Percentiles rank a stretch among this genome's conserved stretches.
Evolutionary conservation across 2,113 vertebrate species (phyloP).

Genomic region (Nothobranchius kuhntae): DNA sequence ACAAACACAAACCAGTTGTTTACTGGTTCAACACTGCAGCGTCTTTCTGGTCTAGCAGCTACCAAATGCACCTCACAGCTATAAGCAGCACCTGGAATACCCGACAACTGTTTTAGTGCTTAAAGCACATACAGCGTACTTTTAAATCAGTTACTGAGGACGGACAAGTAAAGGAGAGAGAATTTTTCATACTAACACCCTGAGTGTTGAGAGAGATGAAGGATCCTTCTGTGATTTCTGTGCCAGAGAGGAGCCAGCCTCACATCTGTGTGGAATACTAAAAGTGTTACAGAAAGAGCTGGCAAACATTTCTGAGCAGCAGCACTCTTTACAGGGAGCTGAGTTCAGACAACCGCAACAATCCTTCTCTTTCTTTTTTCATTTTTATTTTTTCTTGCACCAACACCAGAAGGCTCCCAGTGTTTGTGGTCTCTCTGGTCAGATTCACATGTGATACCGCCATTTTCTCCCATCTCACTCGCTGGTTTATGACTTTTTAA

Average conservation of each 20-base stretch:
- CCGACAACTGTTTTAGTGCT: background rate
- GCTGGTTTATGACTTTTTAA: constrained; percentile 42
- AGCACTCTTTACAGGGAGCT: constrained; percentile 25
- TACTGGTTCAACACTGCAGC: background rate
- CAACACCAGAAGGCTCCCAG: background rate
- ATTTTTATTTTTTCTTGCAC: background rate
- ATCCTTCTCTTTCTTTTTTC: background rate
- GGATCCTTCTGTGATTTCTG: constrained; percentile 34
- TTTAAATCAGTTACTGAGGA: background rate
- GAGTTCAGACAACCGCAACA: constrained; percentile 32
- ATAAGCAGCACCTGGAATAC: background rate
- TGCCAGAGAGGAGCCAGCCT: constrained; percentile 33
- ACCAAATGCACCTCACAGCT: background rate
- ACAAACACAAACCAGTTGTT: background rate
- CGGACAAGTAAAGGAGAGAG: background rate
- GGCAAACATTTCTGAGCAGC: constrained; percentile 48
- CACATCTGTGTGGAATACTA: constrained; percentile 59
- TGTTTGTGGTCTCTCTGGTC: constrained; percentile 7
- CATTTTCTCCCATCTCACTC: constrained; percentile 17
- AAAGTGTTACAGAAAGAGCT: constrained; percentile 51
- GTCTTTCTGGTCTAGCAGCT: background rate
- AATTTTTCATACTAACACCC: background rate
- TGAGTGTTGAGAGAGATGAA: constrained; percentile 23
- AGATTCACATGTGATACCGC: constrained; percentile 24
- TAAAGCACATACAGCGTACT: background rate